Evolutionary conservation across 2,113 vertebrate species (phyloP), one percentile per base, ranked within the genome.

Genomic region (Notothenia coriiceps): DNA sequence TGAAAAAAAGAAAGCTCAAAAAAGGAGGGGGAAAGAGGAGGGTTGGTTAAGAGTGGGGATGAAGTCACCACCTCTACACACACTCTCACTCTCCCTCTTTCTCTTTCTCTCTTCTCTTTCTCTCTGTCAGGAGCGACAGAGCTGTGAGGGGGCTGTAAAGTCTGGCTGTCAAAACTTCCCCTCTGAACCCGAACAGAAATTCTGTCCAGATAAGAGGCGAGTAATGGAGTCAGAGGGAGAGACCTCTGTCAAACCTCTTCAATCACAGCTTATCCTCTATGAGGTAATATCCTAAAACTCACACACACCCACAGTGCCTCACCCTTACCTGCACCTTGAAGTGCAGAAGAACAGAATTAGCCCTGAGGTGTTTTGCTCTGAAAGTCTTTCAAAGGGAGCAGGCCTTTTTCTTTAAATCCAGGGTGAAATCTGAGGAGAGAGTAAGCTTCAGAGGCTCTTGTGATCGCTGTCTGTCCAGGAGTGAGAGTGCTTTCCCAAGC

Each of bases 121-220:
- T 86, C 71, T 85, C 69, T 83, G 84, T 92, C 86, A 86, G 85
- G 84, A 80, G 46, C 46, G 66, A 81, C 82, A 73, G 83, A 86
- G 87, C 7, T 14, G 69, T 83, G 86, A 79, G 81, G 80, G 63
- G 81, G 80, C 86, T 89, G 90, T 90, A 92, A 94, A 93, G 86
- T 76, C 83, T 95, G 91, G 88, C 91, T 94, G 94, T 95, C 94
- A 94, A 93, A 94, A 93, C 92, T 90, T 94, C 93, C 93, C 87
- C 85, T 80, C 87, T 90, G 88, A 94, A 89, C 86, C 80, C 55
- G 68, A 83, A 85, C 82, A 91, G 83, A 94, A 87, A 88, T 83
- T 74, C 73, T 82, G 68, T 54, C 49, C 64, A 79, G 93, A 93
- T 93, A 94, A 94, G 91, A 90, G 72, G 49, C 54, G 13, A 86